Base-by-base conservation (phyloP, 2,113 vertebrate genomes). In the Loxodonta africana region DNA sequence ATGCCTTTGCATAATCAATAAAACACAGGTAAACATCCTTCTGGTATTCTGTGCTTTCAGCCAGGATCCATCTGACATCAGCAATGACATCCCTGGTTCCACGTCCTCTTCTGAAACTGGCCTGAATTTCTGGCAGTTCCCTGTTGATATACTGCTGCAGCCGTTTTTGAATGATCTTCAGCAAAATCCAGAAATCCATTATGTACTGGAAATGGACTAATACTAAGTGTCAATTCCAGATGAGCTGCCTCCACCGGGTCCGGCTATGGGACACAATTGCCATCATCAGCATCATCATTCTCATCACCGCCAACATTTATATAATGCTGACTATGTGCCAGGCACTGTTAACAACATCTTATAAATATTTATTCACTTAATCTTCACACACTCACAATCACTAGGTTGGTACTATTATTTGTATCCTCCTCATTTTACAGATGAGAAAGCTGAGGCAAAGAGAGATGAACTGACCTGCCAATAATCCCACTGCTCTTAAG, bases 171-270 rank as follows among this genome's bases (percentile, higher is more conserved):
- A 37, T 37, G 37, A 37, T 37, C 37, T 37, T 37, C 37, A 37
- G 37, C 37, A 37, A 37, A 37, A 37, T 37, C 83, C 80, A 95
- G 87, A 97, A 89, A 91, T 77, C 69, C 77, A 77, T 88, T 44
- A 83, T 9, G 44, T 86, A 41, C 62, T 48, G 6, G 48, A 48
- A 48, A 48, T 21, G 76, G 33, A 83, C 71, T 14, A 77, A 76
- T 28, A 8, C 21, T 0, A 62, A 73, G 11, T 28, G 44, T 89
- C 83, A 93, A 10, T 69, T 83, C 48, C 76, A 84, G 57, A n/a
- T 90, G 74, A 83, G 74, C 48, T 87, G 37, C 53, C 37, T 65
- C 87, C 74, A 6, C 0, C 14, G 53, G 60, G 71, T 62, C 26
- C 67, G 60, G 25, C 82, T 12, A 0, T 51, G 91, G 62, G 69